Evolutionary conservation across 1,140 invertebrate genomes (phyloP).

Genomic region (Rhysida immarginata): DNA sequence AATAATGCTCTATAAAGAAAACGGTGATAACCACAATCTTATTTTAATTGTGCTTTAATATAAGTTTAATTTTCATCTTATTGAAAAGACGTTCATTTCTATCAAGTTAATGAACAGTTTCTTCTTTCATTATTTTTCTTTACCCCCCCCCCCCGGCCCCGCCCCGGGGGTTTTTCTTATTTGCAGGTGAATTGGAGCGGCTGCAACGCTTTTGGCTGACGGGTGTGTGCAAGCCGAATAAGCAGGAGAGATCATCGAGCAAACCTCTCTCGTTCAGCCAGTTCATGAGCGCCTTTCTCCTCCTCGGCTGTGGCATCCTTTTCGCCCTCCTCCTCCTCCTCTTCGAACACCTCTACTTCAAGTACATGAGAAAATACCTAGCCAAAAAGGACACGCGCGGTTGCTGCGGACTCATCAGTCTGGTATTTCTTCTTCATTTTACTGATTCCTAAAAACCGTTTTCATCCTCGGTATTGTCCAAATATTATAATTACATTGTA

Average conservation of each 20-base stretch:
- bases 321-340: slow-evolving; percentile 66
- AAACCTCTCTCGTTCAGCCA: slow-evolving; percentile 86
- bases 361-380: slow-evolving; percentile 50
- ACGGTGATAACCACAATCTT: no score
- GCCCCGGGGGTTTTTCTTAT: no score
- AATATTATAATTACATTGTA: no score
- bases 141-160: no score
- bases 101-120: no score
- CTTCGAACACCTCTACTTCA: slow-evolving; percentile 84
- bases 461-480: no score
- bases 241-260: slow-evolving; percentile 73
- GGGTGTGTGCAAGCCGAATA: slow-evolving; percentile 83
- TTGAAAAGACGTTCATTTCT: no score
- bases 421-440: slow-evolving; percentile 36
- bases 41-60: no score
- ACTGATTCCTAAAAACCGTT: no score
- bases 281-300: slow-evolving; percentile 90
- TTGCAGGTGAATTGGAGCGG: slow-evolving; percentile 71
- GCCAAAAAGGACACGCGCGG: slow-evolving; percentile 72
- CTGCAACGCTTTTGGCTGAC: slow-evolving; percentile 94
- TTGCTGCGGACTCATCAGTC: slow-evolving; percentile 77
- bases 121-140: no score
- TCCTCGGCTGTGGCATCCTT: slow-evolving; percentile 83
- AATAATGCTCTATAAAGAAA: no score
- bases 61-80: no score